Conservation (phyloP, 2,797 vertebrate genomes). For the Ptychobarbus kaznakovi region DNA sequence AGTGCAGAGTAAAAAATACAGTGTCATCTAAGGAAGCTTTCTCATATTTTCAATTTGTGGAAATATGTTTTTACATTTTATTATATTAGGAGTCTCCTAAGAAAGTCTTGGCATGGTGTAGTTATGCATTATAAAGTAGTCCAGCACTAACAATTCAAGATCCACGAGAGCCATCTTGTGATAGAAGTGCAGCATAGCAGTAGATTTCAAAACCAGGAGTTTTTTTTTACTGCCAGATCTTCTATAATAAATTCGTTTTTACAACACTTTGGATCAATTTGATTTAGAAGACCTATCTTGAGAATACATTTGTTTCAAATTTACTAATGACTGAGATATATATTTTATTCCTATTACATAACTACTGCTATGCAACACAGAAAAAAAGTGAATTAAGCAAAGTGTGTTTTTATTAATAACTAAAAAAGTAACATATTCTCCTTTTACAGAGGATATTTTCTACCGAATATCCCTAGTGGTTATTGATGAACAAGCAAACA, state of each 20-base stretch:
- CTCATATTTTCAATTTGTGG: not conserved
- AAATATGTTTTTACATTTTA: not conserved
- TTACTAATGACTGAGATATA: not conserved
- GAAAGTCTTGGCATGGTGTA: slow-evolving; percentile 64
- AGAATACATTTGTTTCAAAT: slow-evolving; percentile 8
- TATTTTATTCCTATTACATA: not conserved
- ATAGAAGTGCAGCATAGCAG: slow-evolving; percentile 73
- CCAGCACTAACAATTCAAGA: slow-evolving; percentile 64
- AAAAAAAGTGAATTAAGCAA: not conserved
- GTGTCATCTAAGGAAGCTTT: not conserved
- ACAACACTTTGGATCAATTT: not conserved
- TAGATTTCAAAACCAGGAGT: slow-evolving; percentile 51
- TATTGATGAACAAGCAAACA: slow-evolving; percentile 63
- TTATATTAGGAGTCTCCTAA: slow-evolving; percentile 64
- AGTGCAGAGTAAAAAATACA: not conserved
- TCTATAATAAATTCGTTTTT: not conserved
- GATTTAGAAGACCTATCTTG: not conserved
- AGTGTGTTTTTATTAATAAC: not conserved
- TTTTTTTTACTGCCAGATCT: not conserved
- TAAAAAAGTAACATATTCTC: slow-evolving; percentile 45
- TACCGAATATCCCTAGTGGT: slow-evolving; percentile 83
- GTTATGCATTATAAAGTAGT: slow-evolving; percentile 45
- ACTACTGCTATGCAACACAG: slow-evolving; percentile 74
- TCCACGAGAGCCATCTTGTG: slow-evolving; percentile 69
- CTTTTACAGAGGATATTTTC: slow-evolving; percentile 84